Percentiles rank a stretch among this genome's conserved stretches.
phyloP scores from a whole-genome alignment of 2,888 invertebrate genomes.

The Drosophila gaucha region DNA sequence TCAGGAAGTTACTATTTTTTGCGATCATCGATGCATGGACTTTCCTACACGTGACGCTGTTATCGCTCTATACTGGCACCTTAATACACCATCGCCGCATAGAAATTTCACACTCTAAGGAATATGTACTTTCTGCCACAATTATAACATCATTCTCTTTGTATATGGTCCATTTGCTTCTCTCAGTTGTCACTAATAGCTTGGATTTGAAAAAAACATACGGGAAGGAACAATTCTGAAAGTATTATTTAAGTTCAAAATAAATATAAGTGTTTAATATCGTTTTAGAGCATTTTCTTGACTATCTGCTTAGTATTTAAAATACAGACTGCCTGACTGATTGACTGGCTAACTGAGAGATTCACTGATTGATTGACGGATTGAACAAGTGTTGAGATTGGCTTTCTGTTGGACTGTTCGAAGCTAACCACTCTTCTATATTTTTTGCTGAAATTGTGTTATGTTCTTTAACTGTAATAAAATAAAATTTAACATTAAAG shows the following conservation, averaged over 20 bases:
- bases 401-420: too few relatives aligned
- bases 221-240: neutral
- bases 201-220: neutral
- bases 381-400: too few relatives aligned
- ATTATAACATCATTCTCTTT: conserved; percentile 35
- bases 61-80: conserved; percentile 30
- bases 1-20: neutral
- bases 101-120: neutral
- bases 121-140: conserved; percentile 44
- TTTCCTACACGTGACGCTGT: conserved; percentile 13
- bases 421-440: neutral
- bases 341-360: neutral
- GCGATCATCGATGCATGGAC: conserved; percentile 5
- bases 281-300: too few relatives aligned
- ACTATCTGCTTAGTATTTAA: too few relatives aligned
- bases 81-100: conserved; percentile 45
- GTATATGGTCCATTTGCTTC: conserved; percentile 16
- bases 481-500: too few relatives aligned
- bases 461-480: too few relatives aligned
- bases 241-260: neutral
- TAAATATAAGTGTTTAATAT: neutral
- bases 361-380: neutral
- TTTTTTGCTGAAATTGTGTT: too few relatives aligned
- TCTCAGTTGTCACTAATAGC: neutral
- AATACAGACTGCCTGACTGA: too few relatives aligned